phyloP scores from a whole-genome alignment of 2,888 invertebrate species.

The Chalcosyrphus nemorum region DNA sequence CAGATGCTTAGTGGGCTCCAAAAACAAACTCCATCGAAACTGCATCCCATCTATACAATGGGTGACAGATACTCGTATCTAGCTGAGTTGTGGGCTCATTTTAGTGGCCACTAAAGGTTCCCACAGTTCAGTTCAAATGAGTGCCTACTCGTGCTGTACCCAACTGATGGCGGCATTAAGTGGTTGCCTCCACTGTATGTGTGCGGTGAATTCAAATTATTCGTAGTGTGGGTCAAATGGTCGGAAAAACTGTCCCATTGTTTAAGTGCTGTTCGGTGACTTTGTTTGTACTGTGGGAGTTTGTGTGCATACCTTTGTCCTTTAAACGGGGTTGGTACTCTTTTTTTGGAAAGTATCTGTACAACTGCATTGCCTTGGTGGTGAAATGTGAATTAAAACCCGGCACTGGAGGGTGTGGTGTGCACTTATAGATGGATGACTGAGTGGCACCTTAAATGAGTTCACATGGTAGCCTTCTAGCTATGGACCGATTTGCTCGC shows the following conservation, averaged over 20 bases:
- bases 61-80: slow-evolving; percentile 61
- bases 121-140: slow-evolving; percentile 44
- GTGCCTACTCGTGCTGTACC: slow-evolving; percentile 36
- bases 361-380: slow-evolving; percentile 1
- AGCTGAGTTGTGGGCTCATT: slow-evolving; percentile 56
- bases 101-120: slow-evolving; percentile 57
- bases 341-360: slow-evolving; percentile 28
- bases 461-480: slow-evolving; percentile 27
- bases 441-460: slow-evolving; percentile 44
- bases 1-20: slow-evolving; percentile 32
- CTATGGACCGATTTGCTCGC: slow-evolving; percentile 1
- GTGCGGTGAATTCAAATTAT: slow-evolving; percentile 40
- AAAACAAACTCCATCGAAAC: not conserved
- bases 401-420: slow-evolving; percentile 33
- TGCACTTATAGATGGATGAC: not conserved
- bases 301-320: slow-evolving; percentile 45
- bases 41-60: slow-evolving; percentile 7
- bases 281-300: slow-evolving; percentile 23
- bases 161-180: slow-evolving; percentile 38
- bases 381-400: slow-evolving; percentile 47
- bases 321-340: slow-evolving; percentile 53
- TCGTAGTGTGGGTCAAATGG: slow-evolving; percentile 52
- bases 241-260: slow-evolving; percentile 61
- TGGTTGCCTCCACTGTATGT: slow-evolving; percentile 45
- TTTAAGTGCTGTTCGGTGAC: slow-evolving; percentile 12